A percentile compares a stretch with the other conserved stretches of the same genome.
These are phyloP conservation scores for Athetis lepigone DNA, from an alignment of 2,888 invertebrate genomes.

Conservation along the genomic window DNA sequence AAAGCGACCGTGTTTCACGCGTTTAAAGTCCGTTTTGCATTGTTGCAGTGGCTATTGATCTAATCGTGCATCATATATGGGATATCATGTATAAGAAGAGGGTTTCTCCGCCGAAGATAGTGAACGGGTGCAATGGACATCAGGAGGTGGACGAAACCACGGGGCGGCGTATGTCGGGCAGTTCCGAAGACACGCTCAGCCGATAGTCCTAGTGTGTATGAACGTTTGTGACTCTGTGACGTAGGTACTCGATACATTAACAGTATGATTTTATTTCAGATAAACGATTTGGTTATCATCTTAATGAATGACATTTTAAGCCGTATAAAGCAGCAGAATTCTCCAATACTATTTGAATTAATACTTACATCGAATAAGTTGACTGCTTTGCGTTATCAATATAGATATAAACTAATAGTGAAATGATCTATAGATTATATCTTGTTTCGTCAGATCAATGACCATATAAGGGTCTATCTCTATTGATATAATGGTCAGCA, in stretches of 20 bases:
- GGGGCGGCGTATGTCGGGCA: conserved; percentile 83
- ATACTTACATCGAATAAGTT: neutral
- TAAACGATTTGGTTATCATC: too few species aligned
- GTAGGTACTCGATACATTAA: conserved; percentile 18
- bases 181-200: conserved; percentile 88
- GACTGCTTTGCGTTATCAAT: neutral
- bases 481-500: too few species aligned
- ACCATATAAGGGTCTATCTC: neutral
- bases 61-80: conserved; percentile 99
- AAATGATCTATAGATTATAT: too few species aligned
- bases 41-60: conserved; percentile 99
- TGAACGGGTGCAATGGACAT: conserved; percentile 84
- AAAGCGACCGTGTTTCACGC: conserved; percentile 59
- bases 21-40: conserved; percentile 73
- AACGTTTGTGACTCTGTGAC: conserved; percentile 55
- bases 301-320: too few species aligned
- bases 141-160: conserved; percentile 78
- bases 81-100: conserved; percentile 95
- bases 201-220: conserved; percentile 78
- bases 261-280: conserved; percentile 23
- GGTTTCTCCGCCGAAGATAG: conserved; percentile 67
- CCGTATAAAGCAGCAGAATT: too few species aligned
- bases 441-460: too few species aligned
- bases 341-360: too few species aligned
- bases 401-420: neutral